Conservation (phyloP, 2,797 vertebrate genomes). For the Neomorphus geoffroyi region DNA sequence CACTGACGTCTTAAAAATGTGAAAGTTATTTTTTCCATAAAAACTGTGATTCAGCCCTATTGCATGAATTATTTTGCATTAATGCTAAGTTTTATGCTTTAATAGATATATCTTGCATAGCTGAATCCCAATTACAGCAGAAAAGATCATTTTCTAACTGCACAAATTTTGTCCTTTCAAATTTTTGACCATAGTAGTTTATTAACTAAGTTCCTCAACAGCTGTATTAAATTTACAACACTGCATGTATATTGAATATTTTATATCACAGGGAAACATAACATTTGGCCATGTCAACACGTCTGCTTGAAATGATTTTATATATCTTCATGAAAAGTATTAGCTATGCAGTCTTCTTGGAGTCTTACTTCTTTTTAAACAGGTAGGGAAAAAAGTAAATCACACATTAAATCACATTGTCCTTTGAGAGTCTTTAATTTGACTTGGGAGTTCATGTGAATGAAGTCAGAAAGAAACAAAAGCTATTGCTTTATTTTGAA, state of each 20-base stretch:
- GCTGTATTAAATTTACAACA: background rate
- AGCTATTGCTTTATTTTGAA: background rate
- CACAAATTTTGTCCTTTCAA: background rate
- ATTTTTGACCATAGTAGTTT: background rate
- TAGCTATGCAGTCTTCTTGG: background rate
- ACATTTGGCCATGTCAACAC: background rate
- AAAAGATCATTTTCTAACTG: background rate
- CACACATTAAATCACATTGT: background rate
- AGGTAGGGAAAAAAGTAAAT: background rate
- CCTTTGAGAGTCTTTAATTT: background rate
- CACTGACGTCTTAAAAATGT: background rate
- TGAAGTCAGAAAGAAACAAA: background rate
- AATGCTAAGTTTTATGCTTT: background rate
- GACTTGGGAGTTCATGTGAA: background rate
- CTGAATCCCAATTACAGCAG: background rate
- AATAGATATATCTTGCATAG: background rate
- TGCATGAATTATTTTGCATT: background rate
- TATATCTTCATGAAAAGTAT: background rate
- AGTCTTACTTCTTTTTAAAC: background rate
- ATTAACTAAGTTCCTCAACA: background rate
- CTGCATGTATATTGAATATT: background rate
- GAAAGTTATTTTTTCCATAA: background rate
- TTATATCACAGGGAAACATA: background rate
- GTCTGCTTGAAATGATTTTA: background rate
- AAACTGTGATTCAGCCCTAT: background rate